Conservation (phyloP, 2,797 vertebrate species). For the Poeciliopsis turneri region DNA sequence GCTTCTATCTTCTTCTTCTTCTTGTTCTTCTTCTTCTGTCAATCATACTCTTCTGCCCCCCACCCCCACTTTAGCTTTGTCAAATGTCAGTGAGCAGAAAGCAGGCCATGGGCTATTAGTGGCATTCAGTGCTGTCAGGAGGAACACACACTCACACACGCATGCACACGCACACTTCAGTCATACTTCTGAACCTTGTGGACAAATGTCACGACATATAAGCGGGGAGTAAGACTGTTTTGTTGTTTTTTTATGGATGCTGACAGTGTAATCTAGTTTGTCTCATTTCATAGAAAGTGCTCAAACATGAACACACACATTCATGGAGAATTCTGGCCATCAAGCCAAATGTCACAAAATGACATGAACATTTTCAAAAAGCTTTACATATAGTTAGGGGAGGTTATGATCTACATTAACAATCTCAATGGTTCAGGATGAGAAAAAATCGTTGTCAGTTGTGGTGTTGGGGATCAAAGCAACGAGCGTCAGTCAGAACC, state of each 20-base stretch:
- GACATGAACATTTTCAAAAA: background rate
- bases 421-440: too few species aligned
- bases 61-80: background rate
- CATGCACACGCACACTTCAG: background rate
- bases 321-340: background rate
- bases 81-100: constrained; percentile 66
- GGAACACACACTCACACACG: background rate
- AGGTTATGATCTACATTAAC: too few species aligned
- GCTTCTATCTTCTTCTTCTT: background rate
- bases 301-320: background rate
- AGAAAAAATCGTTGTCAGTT: too few species aligned
- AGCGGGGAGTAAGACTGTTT: background rate
- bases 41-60: background rate
- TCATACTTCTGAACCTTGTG: background rate
- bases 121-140: constrained; percentile 51
- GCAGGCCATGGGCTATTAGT: constrained; percentile 55
- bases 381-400: background rate
- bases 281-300: background rate
- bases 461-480: too few species aligned
- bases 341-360: background rate
- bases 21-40: background rate
- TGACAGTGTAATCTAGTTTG: background rate
- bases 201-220: background rate
- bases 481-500: too few species aligned
- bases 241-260: background rate